Base-by-base conservation (phyloP, 2,888 invertebrate species). In the Dusona sp. region DNA sequence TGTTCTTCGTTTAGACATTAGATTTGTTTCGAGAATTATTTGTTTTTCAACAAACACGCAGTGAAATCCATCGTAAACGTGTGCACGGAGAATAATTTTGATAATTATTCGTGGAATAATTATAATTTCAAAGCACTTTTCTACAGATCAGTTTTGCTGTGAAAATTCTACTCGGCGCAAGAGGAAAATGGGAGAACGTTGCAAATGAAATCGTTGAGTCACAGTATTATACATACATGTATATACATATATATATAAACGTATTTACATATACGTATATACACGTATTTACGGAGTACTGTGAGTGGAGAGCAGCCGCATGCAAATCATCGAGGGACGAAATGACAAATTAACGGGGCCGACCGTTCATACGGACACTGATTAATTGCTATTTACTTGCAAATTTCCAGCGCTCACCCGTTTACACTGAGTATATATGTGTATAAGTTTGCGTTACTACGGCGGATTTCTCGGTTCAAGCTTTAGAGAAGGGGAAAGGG, bases 301-400 rank as follows among this genome's bases (percentile, higher is more conserved):
- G 29, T 48, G 72, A 84, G 82, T 79, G 79, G 77, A 65, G 51
- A 67, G 51, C 72, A 79, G 88, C 89, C 89, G 89, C 89, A 90
- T 91, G 90, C 90, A 92, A 92, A 93, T 92, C 90, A 90, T 91
- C 90, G 90, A 89, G 89, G 89, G 87, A 90, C 90, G 89, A 92
- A 93, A 93, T 93, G 93, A 92, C 93, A 92, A 92, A 93, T 93
- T 92, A 93, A 93, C 91, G 91, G 91, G 86, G 87, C 87, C 83
- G 87, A 90, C 90, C 90, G 91, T 92, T 91, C 91, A 92, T 92
- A 91, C 89, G 89, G 92, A 91, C 93, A 90, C 90, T 93, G 93
- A 93, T 93, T 93, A 93, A 93, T 94, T 93, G 93, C 92, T 92
- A 93, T 94, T 93, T 93, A 93, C 93, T 93, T 93, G 93, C 91